Conservation (phyloP, 1,140 invertebrate genomes). For the Helicoverpa zea region DNA sequence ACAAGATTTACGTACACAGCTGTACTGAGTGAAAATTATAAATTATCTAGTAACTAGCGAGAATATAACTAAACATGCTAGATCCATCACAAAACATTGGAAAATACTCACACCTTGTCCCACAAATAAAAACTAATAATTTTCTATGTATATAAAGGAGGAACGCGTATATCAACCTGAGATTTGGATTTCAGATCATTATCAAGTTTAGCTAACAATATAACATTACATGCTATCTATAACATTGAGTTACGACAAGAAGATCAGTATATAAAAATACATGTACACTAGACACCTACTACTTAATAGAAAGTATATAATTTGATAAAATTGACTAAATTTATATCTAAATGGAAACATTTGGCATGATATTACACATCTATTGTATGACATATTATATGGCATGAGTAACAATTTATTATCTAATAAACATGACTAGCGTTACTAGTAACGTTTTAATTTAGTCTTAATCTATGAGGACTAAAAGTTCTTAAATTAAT, state of each 20-base stretch:
- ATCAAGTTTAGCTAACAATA: slow-evolving; percentile 26
- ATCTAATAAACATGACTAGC: slow-evolving; percentile 50
- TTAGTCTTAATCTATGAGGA: slow-evolving; percentile 36
- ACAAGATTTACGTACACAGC: not conserved
- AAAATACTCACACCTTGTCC: slow-evolving; percentile 36
- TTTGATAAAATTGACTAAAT: slow-evolving; percentile 47
- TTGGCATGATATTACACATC: slow-evolving; percentile 47
- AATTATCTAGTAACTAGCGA: slow-evolving; percentile 21
- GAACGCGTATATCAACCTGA: slow-evolving; percentile 35
- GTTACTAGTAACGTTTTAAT: slow-evolving; percentile 44
- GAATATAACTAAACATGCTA: slow-evolving; percentile 18
- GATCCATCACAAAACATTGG: slow-evolving; percentile 36
- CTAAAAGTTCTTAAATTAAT: slow-evolving; percentile 27
- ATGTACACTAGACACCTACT: slow-evolving; percentile 39
- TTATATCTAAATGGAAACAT: slow-evolving; percentile 47
- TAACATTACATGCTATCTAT: slow-evolving; percentile 15
- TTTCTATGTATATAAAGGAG: slow-evolving; percentile 28
- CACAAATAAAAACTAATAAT: slow-evolving; percentile 29
- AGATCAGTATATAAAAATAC: slow-evolving; percentile 33
- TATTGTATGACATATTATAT: slow-evolving; percentile 48
- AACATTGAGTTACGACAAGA: slow-evolving; percentile 16
- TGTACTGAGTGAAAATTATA: slow-evolving; percentile 5
- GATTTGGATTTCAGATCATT: slow-evolving; percentile 40
- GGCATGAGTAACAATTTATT: slow-evolving; percentile 48
- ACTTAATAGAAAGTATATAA: slow-evolving; percentile 34